A percentile compares a stretch with the other conserved stretches of the same genome.
These are phyloP conservation scores for Branchipolynoe longqiensis DNA, from an alignment of 2,888 invertebrate genomes.

Conservation along the genomic window DNA sequence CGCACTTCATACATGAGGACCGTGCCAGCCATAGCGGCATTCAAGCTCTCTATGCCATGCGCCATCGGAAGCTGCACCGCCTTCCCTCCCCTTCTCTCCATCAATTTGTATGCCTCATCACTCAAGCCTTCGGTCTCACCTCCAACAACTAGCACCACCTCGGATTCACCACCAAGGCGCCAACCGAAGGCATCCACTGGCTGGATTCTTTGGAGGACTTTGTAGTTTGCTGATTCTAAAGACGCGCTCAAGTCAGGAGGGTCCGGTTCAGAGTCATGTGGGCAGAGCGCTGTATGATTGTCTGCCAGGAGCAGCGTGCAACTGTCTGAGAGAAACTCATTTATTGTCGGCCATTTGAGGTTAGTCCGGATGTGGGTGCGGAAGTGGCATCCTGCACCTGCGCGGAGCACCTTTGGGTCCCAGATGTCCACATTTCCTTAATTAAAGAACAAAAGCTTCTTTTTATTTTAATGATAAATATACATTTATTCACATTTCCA, in stretches of 20 bases:
- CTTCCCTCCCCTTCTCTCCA: slow-evolving; percentile 84
- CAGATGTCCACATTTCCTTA: slow-evolving; percentile 92
- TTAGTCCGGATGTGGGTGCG: slow-evolving; percentile 87
- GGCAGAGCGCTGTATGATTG: no score
- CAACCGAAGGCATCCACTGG: background rate
- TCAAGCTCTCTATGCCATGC: slow-evolving; percentile 91
- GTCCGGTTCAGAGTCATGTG: background rate
- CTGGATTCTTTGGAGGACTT: no score
- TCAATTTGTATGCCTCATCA: slow-evolving; percentile 86
- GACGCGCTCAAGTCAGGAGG: background rate
- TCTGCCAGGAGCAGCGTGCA: slow-evolving; percentile 75
- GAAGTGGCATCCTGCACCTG: slow-evolving; percentile 93
- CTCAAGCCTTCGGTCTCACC: slow-evolving; percentile 95
- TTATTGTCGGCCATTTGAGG: slow-evolving; percentile 86
- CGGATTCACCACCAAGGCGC: slow-evolving; percentile 58
- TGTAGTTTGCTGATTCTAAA: no score
- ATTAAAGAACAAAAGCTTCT: no score
- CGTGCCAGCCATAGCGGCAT: slow-evolving; percentile 91
- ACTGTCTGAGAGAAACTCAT: slow-evolving; percentile 83
- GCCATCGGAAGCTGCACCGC: slow-evolving; percentile 90
- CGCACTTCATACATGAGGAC: slow-evolving; percentile 91
- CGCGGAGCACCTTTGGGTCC: slow-evolving; percentile 93
- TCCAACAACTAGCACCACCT: slow-evolving; percentile 89
- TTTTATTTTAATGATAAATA: no score
- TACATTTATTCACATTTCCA: no score